A percentile compares a stretch with the other conserved stretches of the same genome.
Evolutionary conservation across 2,888 invertebrate genomes (phyloP).

Genomic region (Andrena fulva): DNA sequence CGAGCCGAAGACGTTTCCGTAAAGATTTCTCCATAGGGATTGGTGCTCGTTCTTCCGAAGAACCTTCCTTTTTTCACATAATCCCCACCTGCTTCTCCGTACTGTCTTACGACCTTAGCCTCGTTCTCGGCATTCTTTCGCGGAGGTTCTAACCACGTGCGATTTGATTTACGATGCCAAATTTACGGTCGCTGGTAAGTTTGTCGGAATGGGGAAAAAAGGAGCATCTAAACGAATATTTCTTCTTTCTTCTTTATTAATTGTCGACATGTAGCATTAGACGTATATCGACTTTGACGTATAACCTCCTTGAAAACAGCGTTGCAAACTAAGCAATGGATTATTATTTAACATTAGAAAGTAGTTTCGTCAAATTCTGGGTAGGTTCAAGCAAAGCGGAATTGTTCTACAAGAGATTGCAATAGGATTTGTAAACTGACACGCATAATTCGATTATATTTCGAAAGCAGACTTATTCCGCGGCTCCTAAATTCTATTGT

Average conservation of each 20-base stretch:
- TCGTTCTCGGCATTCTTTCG: conserved; percentile 40
- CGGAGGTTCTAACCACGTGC: conserved; percentile 60
- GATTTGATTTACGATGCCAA: conserved; percentile 59
- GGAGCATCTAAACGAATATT: background rate
- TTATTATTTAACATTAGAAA: conserved; percentile 2
- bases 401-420: background rate
- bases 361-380: background rate
- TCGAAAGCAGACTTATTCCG: background rate
- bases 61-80: conserved; percentile 16
- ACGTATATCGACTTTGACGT: background rate
- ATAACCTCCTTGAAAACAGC: conserved; percentile 16
- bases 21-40: background rate
- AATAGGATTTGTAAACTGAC: conserved; percentile 3
- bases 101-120: conserved; percentile 50
- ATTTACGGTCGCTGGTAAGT: conserved; percentile 68
- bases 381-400: background rate
- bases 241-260: conserved; percentile 1
- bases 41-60: conserved; percentile 9
- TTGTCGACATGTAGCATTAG: background rate
- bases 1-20: background rate
- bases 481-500: background rate
- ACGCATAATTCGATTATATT: background rate
- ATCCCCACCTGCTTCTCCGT: background rate
- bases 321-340: background rate
- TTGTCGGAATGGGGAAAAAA: conserved; percentile 6